Conservation (phyloP, 2,888 invertebrate species). For the Lycophotia porphyrea region DNA sequence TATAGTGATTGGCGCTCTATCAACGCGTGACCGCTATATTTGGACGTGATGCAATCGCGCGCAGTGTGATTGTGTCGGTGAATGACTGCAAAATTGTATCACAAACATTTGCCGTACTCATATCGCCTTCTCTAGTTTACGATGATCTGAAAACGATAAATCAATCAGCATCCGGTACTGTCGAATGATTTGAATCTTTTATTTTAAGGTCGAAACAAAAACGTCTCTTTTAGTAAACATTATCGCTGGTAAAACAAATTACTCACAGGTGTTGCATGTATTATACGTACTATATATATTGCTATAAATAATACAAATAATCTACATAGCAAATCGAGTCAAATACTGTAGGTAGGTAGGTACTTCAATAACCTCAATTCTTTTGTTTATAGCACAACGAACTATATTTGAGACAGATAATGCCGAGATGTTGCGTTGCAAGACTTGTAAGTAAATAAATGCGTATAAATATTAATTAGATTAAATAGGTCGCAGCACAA, state of each 20-base stretch:
- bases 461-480: slow-evolving; percentile 52
- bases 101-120: slow-evolving; percentile 64
- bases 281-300: background rate
- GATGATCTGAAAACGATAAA: slow-evolving; percentile 12
- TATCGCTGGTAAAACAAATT: slow-evolving; percentile 10
- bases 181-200: slow-evolving; percentile 4
- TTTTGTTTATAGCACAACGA: slow-evolving; percentile 29
- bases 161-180: slow-evolving; percentile 6
- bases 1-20: slow-evolving; percentile 66
- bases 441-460: slow-evolving; percentile 26
- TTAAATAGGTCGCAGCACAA: slow-evolving; percentile 54
- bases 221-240: slow-evolving; percentile 13
- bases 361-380: slow-evolving; percentile 13
- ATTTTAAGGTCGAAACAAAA: slow-evolving; percentile 11
- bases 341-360: slow-evolving; percentile 2
- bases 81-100: slow-evolving; percentile 76
- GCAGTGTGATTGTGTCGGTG: slow-evolving; percentile 71
- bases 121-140: slow-evolving; percentile 33
- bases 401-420: slow-evolving; percentile 28
- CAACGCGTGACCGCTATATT: slow-evolving; percentile 74
- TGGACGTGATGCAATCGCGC: slow-evolving; percentile 79
- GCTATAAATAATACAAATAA: slow-evolving; percentile 11
- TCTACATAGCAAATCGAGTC: slow-evolving; percentile 15
- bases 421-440: slow-evolving; percentile 21
- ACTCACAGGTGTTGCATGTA: slow-evolving; percentile 24